Conservation (phyloP, 1,140 invertebrate species). For the Sinonovacula constricta region DNA sequence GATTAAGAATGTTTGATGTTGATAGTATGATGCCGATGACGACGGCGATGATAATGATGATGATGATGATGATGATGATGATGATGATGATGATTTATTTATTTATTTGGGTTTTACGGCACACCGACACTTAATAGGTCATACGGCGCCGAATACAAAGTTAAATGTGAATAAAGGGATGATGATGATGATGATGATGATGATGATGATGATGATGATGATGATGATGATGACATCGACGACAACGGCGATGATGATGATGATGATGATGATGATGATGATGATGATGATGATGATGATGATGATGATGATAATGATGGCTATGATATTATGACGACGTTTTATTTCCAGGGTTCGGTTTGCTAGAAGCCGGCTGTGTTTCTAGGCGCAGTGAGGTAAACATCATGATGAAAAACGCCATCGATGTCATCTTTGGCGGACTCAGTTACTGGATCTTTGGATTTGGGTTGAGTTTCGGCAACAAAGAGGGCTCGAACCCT, state of each 20-base stretch:
- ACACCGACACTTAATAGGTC: too few relatives aligned
- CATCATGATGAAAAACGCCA: constrained; percentile 82
- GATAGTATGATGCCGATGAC: not conserved
- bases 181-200: constrained; percentile 19
- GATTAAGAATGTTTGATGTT: too few relatives aligned
- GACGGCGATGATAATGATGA: constrained; percentile 3
- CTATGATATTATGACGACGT: not conserved
- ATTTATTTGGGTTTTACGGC: too few relatives aligned
- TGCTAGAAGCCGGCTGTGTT: constrained; percentile 82
- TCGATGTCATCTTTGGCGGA: constrained; percentile 90
- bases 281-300: constrained; percentile 22
- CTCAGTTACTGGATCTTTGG: constrained; percentile 97
- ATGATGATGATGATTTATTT: too few relatives aligned
- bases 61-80: constrained; percentile 3
- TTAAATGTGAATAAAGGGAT: too few relatives aligned
- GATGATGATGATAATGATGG: constrained; percentile 1
- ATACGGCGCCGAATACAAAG: too few relatives aligned
- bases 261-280: constrained; percentile 44
- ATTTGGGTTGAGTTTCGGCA: constrained; percentile 93
- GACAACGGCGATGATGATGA: constrained; percentile 46
- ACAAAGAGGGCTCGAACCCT: constrained; percentile 83
- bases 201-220: constrained; percentile 43
- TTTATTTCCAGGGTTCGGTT: constrained; percentile 79
- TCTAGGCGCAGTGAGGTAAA: constrained; percentile 82
- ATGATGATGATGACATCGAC: constrained; percentile 45